phyloP scores from a whole-genome alignment of 30 jellyfish, hydroid and myxozoan species.

The Morbakka virulenta region DNA sequence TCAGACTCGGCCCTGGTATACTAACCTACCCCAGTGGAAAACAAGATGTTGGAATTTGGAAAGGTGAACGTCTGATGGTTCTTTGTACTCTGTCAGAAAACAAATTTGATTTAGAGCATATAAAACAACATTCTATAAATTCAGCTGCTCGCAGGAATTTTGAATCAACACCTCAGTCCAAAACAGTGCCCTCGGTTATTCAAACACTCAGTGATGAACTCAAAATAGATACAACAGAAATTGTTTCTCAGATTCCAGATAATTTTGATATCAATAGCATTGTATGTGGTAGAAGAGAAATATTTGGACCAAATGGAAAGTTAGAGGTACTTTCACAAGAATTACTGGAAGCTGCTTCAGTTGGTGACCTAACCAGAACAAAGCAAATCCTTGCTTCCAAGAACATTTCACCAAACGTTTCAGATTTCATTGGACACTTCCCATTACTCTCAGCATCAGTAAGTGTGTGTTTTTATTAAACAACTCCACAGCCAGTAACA shows the following conservation, averaged over 20 bases:
- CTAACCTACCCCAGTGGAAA: slow-evolving; percentile 44
- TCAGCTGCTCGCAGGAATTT: slow-evolving; percentile 26
- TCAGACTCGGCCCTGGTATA: slow-evolving; percentile 86
- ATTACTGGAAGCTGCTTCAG: slow-evolving; percentile 43
- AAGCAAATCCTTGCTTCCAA: slow-evolving; percentile 44
- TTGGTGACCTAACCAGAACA: slow-evolving; percentile 42
- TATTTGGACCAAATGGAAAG: slow-evolving; percentile 50
- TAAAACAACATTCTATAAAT: slow-evolving; percentile 53
- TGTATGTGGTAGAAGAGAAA: slow-evolving; percentile 6
- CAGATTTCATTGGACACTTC: slow-evolving; percentile 80
- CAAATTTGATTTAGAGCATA: slow-evolving; percentile 35
- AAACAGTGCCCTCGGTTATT: background rate
- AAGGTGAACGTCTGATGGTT: slow-evolving; percentile 24
- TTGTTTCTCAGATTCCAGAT: slow-evolving; percentile 12
- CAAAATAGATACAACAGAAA: background rate
- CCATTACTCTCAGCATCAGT: slow-evolving; percentile 94
- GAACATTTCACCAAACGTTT: slow-evolving; percentile 65
- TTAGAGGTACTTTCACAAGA: slow-evolving; percentile 62
- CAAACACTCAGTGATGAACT: background rate
- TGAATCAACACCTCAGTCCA: background rate
- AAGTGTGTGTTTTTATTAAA: too few species aligned
- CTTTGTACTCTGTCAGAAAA: slow-evolving; percentile 37
- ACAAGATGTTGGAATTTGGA: slow-evolving; percentile 95
- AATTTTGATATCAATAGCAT: slow-evolving; percentile 19
- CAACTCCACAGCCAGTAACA: too few species aligned